Percentiles rank a stretch among this genome's conserved stretches.
phyloP scores from a whole-genome alignment of 2,113 vertebrate genomes.

The Oreotrochilus melanogaster region DNA sequence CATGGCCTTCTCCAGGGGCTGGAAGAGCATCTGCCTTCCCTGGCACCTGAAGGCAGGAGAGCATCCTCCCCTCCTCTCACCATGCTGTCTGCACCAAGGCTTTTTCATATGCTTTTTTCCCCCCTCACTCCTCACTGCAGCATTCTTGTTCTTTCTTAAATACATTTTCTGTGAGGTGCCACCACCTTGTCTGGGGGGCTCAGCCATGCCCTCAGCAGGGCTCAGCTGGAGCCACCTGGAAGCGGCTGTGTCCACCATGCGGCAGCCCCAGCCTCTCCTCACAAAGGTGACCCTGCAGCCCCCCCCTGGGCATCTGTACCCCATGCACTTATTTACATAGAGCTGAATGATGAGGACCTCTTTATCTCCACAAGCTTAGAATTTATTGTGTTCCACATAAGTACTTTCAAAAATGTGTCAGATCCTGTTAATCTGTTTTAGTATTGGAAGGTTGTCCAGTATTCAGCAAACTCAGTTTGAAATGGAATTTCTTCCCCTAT shows the following conservation, averaged over 20 bases:
- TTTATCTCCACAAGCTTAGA: neutral
- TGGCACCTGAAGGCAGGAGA: neutral
- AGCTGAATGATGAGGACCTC: neutral
- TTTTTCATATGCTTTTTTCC: neutral
- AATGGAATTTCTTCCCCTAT: neutral
- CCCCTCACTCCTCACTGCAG: neutral
- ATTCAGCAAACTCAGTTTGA: neutral
- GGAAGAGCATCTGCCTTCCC: neutral
- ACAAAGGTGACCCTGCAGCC: neutral
- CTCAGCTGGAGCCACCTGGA: rapidly evolving
- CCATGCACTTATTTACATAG: neutral
- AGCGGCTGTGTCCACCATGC: rapidly evolving
- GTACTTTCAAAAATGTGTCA: neutral
- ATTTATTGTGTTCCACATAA: neutral
- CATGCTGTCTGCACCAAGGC: neutral
- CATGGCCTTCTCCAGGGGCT: neutral
- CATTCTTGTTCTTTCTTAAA: neutral
- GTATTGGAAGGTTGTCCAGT: neutral
- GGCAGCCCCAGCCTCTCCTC: neutral
- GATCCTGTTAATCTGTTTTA: neutral
- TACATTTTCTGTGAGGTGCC: neutral
- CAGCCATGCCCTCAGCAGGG: rapidly evolving
- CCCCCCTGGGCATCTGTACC: rapidly evolving
- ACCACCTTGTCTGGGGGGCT: no score
- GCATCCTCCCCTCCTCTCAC: neutral